A percentile compares a stretch with the other conserved stretches of the same genome.
phyloP scores from a whole-genome alignment of 2,113 vertebrate species.

The Benitochromis conjunctus region DNA sequence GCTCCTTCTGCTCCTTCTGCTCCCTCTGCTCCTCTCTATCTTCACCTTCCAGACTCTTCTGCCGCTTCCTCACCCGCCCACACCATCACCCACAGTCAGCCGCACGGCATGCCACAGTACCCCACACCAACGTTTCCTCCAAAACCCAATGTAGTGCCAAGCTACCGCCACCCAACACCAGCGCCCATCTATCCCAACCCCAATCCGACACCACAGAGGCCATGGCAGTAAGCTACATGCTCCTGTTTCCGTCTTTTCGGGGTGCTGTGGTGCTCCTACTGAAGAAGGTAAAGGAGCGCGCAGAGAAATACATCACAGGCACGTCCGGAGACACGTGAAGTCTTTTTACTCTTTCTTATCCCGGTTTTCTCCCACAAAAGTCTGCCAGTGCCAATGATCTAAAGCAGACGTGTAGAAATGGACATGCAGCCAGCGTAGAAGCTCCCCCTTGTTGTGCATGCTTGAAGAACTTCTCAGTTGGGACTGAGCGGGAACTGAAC shows the following conservation, averaged over 20 bases:
- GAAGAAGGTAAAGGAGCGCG: neutral
- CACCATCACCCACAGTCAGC: conserved; percentile 3
- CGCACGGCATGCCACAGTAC: conserved; percentile 41
- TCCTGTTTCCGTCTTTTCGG: neutral
- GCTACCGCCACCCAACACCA: conserved; percentile 45
- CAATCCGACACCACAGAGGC: conserved; percentile 55
- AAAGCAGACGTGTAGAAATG: neutral
- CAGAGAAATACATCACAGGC: neutral
- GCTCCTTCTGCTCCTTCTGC: conserved; percentile 54
- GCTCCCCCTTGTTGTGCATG: conserved; percentile 7
- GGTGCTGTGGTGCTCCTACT: neutral
- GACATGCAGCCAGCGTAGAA: neutral
- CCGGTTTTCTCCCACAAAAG: neutral
- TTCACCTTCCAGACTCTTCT: conserved; percentile 52
- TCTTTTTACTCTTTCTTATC: neutral
- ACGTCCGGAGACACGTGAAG: neutral
- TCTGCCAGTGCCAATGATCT: neutral
- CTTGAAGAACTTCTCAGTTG: neutral
- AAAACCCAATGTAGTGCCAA: conserved; percentile 37
- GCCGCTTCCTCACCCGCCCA: conserved; percentile 18
- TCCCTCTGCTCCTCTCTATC: conserved; percentile 37
- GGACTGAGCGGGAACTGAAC: neutral
- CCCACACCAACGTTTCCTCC: conserved; percentile 55
- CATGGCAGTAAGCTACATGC: conserved; percentile 54
- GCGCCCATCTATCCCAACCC: conserved; percentile 64